Evolutionary conservation across 2,113 vertebrate species (phyloP).

Genomic region (Aegotheles bennettii): DNA sequence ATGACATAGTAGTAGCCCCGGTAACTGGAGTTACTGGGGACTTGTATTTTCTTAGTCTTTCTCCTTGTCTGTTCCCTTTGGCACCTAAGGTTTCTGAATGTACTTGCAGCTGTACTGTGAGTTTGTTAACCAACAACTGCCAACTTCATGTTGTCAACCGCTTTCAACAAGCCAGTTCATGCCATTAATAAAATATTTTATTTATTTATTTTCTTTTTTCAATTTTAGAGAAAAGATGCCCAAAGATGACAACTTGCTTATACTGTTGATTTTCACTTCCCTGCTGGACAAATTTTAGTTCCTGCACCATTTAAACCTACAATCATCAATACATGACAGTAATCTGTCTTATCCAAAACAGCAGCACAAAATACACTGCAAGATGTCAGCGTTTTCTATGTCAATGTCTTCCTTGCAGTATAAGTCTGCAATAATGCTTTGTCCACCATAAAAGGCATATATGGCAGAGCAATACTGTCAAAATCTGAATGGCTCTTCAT

Average conservation of each 20-base stretch:
- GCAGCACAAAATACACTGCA: not conserved
- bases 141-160: not conserved
- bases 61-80: not conserved
- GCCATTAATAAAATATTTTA: not conserved
- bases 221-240: not conserved
- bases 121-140: not conserved
- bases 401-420: not conserved
- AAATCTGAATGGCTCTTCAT: not conserved
- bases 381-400: not conserved
- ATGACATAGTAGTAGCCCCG: not conserved
- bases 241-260: not conserved
- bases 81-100: not conserved
- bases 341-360: not conserved
- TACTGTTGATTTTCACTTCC: not conserved
- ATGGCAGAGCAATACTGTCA: not conserved
- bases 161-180: not conserved
- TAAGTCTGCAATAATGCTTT: not conserved
- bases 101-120: not conserved
- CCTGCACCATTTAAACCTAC: not conserved
- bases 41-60: not conserved
- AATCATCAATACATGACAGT: not conserved
- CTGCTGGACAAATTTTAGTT: not conserved
- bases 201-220: not conserved
- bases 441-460: not conserved
- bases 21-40: not conserved